Evolutionary conservation across 2,113 vertebrate species (phyloP).

Genomic region (Neodon shergylaensis): DNA sequence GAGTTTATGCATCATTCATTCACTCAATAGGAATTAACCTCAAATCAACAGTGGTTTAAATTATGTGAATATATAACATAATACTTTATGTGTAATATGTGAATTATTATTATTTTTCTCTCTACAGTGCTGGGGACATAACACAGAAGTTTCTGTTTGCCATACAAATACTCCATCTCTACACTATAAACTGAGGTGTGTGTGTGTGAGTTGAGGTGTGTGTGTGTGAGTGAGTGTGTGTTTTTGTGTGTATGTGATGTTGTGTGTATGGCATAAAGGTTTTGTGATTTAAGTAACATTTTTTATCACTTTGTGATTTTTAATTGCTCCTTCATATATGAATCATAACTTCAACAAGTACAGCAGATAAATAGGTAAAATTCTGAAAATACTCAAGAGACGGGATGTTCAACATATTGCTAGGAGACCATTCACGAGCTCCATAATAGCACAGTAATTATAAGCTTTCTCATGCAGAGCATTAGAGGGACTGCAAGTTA

Average conservation of each 20-base stretch:
- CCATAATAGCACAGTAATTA: conserved; percentile 64
- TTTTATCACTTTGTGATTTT: background rate
- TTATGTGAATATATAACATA: background rate
- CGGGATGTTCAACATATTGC: conserved; percentile 49
- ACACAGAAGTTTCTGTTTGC: background rate
- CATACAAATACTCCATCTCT: background rate
- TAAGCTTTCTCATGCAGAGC: conserved; percentile 60
- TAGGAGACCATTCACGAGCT: conserved; percentile 54
- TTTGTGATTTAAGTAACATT: conserved; percentile 5
- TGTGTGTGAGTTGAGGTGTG: no score
- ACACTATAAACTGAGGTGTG: background rate
- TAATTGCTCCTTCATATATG: background rate
- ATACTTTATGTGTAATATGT: background rate
- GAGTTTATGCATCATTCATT: background rate
- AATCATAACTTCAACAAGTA: conserved; percentile 38
- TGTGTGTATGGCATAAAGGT: background rate
- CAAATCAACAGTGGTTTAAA: background rate
- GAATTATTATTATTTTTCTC: background rate
- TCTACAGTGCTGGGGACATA: background rate
- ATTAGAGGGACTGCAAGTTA: conserved; percentile 48
- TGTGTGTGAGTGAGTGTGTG: background rate
- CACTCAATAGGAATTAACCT: background rate
- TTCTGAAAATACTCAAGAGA: conserved; percentile 18
- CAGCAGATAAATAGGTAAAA: conserved; percentile 41
- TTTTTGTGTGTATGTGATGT: background rate